Evolutionary conservation across 2,888 invertebrate genomes (phyloP), one percentile per base, ranked within the genome.

Genomic region (Clivina fossor): DNA sequence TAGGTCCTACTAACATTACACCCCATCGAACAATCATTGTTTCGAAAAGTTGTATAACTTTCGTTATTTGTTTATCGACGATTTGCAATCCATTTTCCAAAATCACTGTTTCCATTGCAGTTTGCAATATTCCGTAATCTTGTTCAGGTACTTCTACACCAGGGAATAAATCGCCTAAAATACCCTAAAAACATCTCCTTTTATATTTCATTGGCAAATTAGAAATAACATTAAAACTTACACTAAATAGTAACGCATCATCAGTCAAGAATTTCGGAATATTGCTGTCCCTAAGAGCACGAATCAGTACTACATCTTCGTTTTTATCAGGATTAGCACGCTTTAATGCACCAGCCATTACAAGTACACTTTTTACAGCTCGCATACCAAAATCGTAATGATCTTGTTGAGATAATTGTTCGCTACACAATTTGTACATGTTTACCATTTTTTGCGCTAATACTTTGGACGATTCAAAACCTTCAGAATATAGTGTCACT

Each of bases 341-440:
- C 69, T 94, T 94, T 9, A 94, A 71, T 0, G 89, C 84, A 1
- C 94, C 94, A 0, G 94, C 94, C 93, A 93, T 93, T 2, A 93
- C 92, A 65, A 94, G 74, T 1, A 94, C 93, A 67, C 89, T 93
- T 69, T 95, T 95, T 0, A 95, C 93, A 1, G 95, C 94, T 60
- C 95, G 79, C 93, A 94, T 93, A 28, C 90, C 90, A 66, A 93
- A 93, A 72, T 94, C 93, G 67, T 94, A 94, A 67, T 94, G 93
- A 68, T 93, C 88, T 68, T 93, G 93, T 64, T 93, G 91, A 0
- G 92, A 93, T 1, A 94, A 78, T 69, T 93, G 93, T 69, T 94
- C 93, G 64, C 90, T 91, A 66, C 92, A 92, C 3, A 93, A 75
- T 66, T 92, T 92, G 74, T 93, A 93, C 90, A 93, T 90, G 71